phyloP scores from a whole-genome alignment of 1,140 invertebrate species.

The Diprion similis region DNA sequence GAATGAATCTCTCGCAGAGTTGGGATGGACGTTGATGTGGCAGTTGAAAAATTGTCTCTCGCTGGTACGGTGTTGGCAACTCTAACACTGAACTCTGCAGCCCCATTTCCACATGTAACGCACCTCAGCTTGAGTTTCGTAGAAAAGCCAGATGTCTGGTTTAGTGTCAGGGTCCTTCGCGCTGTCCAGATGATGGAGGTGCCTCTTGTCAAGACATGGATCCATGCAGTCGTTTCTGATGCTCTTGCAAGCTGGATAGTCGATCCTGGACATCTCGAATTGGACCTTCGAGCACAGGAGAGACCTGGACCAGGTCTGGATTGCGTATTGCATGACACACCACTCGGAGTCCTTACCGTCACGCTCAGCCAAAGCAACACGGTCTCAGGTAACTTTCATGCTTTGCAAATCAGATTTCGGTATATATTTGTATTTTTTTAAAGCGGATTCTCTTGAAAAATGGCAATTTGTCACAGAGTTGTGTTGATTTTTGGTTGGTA shows the following conservation, averaged over 20 bases:
- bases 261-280: constrained; percentile 63
- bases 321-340: constrained; percentile 41
- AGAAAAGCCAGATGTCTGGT: constrained; percentile 67
- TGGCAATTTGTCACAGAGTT: no score
- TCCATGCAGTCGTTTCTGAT: constrained; percentile 65
- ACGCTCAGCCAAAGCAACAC: constrained; percentile 45
- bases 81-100: constrained; percentile 59
- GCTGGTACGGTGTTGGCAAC: constrained; percentile 60
- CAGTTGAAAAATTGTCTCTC: constrained; percentile 62
- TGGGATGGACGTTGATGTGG: constrained; percentile 59
- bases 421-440: constrained; percentile 23
- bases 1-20: constrained; percentile 38
- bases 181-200: constrained; percentile 66
- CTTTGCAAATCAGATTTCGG: constrained; percentile 30
- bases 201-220: constrained; percentile 66
- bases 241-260: constrained; percentile 65
- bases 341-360: constrained; percentile 63
- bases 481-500: constrained; percentile 16
- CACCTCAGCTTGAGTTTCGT: constrained; percentile 61
- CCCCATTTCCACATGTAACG: constrained; percentile 65
- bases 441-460: no score
- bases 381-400: constrained; percentile 27
- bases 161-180: constrained; percentile 61
- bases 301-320: constrained; percentile 51
- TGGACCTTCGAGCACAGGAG: constrained; percentile 58